These are phyloP conservation scores for Dolomedes plantarius DNA, from an alignment of 2,888 invertebrate species.

Conservation along the genomic window DNA sequence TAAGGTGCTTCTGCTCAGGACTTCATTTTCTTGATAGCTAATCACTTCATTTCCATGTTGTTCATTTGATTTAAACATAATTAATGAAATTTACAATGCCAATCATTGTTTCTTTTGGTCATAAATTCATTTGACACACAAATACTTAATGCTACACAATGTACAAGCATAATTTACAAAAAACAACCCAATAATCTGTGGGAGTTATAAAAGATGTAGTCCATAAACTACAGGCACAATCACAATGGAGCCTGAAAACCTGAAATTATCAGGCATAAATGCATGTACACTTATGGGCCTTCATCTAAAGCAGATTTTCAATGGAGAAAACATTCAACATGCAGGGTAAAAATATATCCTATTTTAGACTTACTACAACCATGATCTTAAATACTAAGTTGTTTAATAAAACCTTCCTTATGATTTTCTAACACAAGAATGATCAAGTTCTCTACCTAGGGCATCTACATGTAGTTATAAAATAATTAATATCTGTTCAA, in stretches of 20 bases:
- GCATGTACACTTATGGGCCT: constrained; percentile 39
- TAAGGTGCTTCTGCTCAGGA: constrained; percentile 48
- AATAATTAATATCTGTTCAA: background rate
- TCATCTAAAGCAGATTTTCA: constrained; percentile 26
- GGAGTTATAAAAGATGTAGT: constrained; percentile 43
- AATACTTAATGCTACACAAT: constrained; percentile 61
- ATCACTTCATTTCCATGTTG: constrained; percentile 11
- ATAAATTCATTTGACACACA: constrained; percentile 38
- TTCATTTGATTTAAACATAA: constrained; percentile 25
- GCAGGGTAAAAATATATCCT: background rate
- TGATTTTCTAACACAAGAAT: background rate
- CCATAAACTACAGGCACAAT: constrained; percentile 54
- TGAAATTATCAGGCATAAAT: constrained; percentile 45
- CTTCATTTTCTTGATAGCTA: constrained; percentile 19
- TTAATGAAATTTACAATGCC: constrained; percentile 47
- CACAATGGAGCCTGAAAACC: constrained; percentile 44
- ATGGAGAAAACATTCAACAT: constrained; percentile 21
- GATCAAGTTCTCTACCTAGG: background rate
- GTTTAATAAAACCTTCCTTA: background rate
- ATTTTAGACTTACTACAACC: background rate
- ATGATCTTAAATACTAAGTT: background rate
- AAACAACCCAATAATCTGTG: constrained; percentile 22
- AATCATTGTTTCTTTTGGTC: constrained; percentile 43
- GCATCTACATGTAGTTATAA: background rate
- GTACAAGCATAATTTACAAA: constrained; percentile 63